Percentiles rank a stretch among this genome's conserved stretches.
Conservation (phyloP, 2,888 invertebrate species). For the Tipula unca region DNA sequence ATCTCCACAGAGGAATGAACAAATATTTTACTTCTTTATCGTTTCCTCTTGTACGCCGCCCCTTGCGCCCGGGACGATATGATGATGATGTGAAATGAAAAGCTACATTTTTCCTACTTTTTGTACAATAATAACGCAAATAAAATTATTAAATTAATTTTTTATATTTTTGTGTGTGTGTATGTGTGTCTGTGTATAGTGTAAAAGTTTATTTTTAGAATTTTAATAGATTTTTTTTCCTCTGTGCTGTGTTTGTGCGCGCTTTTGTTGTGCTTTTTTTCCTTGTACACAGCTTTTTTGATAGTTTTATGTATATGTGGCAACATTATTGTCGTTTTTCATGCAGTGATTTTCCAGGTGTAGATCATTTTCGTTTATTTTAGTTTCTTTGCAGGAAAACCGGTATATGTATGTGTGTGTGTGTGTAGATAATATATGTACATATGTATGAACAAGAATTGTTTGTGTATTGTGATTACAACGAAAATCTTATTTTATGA, state of each 20-base stretch:
- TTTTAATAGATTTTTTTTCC: neutral
- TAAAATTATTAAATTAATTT: slow-evolving; percentile 14
- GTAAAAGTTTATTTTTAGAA: neutral
- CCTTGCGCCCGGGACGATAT: neutral
- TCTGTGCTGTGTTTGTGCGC: neutral
- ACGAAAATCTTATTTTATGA: neutral
- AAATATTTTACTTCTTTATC: neutral
- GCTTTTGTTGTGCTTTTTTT: neutral
- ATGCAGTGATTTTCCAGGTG: neutral
- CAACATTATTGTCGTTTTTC: neutral
- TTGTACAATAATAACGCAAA: neutral
- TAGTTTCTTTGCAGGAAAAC: neutral
- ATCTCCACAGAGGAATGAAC: neutral
- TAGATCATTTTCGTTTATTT: neutral
- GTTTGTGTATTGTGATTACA: neutral
- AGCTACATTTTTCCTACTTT: neutral
- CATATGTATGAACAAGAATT: neutral
- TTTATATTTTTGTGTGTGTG: neutral
- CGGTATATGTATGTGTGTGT: too few species aligned
- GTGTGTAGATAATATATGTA: too few species aligned
- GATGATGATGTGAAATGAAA: neutral
- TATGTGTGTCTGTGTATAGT: neutral
- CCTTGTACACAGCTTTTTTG: neutral
- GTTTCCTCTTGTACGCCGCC: neutral
- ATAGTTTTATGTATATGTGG: neutral